A percentile compares a stretch with the other conserved stretches of the same genome.
Evolutionary conservation across 1,140 invertebrate species (phyloP).

Genomic region (Laupala kohalensis): DNA sequence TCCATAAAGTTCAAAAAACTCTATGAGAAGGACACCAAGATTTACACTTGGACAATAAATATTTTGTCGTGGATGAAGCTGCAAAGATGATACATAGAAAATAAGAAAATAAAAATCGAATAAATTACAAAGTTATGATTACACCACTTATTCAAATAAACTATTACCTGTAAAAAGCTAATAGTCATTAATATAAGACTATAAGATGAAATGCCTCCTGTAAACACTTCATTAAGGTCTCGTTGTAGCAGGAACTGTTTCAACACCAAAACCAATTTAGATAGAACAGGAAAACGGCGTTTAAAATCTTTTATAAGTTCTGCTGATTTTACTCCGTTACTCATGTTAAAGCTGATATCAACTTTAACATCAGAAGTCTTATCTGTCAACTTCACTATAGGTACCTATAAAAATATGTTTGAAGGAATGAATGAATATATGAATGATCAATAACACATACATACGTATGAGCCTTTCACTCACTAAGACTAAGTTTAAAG

Average conservation of each 20-base stretch:
- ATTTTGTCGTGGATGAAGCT: constrained; percentile 55
- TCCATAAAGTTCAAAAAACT: constrained; percentile 97
- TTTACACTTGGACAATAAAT: constrained; percentile 51
- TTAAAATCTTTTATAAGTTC: constrained; percentile 84
- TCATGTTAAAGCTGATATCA: constrained; percentile 98
- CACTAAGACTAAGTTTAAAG: too few relatives aligned
- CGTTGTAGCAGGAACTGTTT: constrained; percentile 95
- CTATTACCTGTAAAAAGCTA: constrained; percentile 80
- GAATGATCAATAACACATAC: too few relatives aligned
- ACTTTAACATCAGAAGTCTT: constrained; percentile 83
- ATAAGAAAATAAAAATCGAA: constrained; percentile 4
- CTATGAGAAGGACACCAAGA: constrained; percentile 86
- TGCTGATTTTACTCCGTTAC: constrained; percentile 86
- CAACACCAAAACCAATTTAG: constrained; percentile 88
- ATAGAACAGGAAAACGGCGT: constrained; percentile 66
- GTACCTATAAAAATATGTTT: constrained; percentile 45
- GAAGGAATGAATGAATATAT: too few relatives aligned
- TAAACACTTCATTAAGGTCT: constrained; percentile 98
- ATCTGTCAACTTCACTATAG: constrained; percentile 96
- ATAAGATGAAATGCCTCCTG: constrained; percentile 96
- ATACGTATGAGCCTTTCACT: too few relatives aligned
- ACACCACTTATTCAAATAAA: not conserved
- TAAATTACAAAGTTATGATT: too few relatives aligned
- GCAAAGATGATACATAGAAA: constrained; percentile 23
- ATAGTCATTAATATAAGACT: constrained; percentile 96